Evolutionary conservation across 2,797 vertebrate species (phyloP).

Genomic region (Miichthys miiuy): DNA sequence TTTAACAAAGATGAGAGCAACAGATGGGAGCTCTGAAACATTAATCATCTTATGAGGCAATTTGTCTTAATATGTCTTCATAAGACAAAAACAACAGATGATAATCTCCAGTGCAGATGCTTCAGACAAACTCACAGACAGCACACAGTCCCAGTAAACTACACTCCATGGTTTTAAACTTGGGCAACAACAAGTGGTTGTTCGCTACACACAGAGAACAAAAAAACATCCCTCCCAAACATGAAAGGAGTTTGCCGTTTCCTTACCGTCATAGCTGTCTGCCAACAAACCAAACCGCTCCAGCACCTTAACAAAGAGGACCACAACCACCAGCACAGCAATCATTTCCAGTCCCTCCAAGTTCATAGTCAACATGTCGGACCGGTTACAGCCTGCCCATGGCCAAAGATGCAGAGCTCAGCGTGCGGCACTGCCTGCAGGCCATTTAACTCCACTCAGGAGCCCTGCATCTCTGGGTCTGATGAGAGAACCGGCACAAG

Average conservation of each 20-base stretch:
- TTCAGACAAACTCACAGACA: background rate
- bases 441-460: constrained; percentile 89
- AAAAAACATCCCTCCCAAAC: background rate
- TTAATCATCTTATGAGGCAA: background rate
- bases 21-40: constrained; percentile 12
- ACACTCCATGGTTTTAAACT: background rate
- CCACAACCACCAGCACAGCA: constrained; percentile 94
- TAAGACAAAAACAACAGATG: constrained; percentile 3
- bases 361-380: constrained; percentile 90
- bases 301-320: constrained; percentile 96
- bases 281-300: constrained; percentile 97
- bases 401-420: constrained; percentile 75
- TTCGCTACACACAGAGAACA: background rate
- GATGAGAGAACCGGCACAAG: constrained; percentile 73
- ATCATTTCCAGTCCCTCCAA: constrained; percentile 99
- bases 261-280: constrained; percentile 94
- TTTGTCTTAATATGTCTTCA: background rate
- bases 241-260: constrained; percentile 31
- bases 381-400: constrained; percentile 89
- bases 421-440: constrained; percentile 77
- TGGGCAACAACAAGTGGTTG: constrained; percentile 44
- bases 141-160: background rate
- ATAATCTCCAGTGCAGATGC: background rate
- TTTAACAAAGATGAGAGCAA: constrained; percentile 5
- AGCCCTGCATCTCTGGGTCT: constrained; percentile 76